A percentile compares a stretch with the other conserved stretches of the same genome.
Evolutionary conservation across 2,113 vertebrate genomes (phyloP).

Genomic region (Erythrolamprus reginae): DNA sequence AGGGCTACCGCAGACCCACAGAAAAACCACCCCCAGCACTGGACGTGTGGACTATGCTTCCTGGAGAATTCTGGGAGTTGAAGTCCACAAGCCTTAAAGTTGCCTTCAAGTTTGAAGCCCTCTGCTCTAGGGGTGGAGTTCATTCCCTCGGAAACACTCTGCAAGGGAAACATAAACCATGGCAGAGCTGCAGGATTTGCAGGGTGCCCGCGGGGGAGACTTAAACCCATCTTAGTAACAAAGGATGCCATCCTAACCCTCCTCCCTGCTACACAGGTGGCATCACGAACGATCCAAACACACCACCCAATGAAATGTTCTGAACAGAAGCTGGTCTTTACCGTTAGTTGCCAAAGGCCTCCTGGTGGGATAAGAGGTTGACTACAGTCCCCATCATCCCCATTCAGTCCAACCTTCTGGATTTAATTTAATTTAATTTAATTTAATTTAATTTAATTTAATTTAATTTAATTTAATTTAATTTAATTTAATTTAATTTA

Average conservation of each 20-base stretch:
- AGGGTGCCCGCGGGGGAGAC: neutral
- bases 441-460: too few relatives aligned
- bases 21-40: neutral
- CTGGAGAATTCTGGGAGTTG: too few relatives aligned
- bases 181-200: neutral
- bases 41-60: too few relatives aligned
- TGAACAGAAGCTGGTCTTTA: neutral
- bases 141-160: neutral
- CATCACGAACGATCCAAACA: neutral
- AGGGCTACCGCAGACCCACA: neutral
- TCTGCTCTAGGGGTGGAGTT: neutral
- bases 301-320: neutral
- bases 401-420: neutral
- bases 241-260: neutral
- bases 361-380: too few relatives aligned
- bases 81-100: too few relatives aligned
- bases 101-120: too few relatives aligned
- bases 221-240: neutral
- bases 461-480: too few relatives aligned
- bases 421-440: too few relatives aligned
- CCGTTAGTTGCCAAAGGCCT: neutral
- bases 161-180: neutral
- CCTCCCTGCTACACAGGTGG: neutral
- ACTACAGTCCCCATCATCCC: neutral
- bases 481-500: too few relatives aligned